Evolutionary conservation across 2,113 vertebrate genomes (phyloP).

Genomic region (Vicugna pacos): DNA sequence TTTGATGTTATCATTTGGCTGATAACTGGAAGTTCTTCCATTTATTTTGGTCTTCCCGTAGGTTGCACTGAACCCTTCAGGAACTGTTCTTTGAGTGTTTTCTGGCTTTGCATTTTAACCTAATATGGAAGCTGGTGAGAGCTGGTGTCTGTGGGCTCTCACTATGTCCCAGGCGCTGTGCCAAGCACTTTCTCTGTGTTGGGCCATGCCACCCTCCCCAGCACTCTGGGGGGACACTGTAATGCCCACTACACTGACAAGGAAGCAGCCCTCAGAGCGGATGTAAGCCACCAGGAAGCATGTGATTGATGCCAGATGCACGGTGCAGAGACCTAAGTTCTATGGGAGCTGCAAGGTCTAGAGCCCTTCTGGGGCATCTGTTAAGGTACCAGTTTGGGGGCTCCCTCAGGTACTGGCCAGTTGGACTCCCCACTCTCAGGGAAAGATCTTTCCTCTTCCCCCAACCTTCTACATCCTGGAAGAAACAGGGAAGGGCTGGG

Average conservation of each 20-base stretch:
- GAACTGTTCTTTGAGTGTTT: not conserved
- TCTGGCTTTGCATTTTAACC: not conserved
- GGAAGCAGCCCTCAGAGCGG: not conserved
- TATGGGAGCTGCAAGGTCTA: not conserved
- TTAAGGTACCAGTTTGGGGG: not conserved
- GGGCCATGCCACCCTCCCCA: not conserved
- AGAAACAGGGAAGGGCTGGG: not conserved
- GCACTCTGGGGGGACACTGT: not conserved
- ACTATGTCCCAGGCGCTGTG: not conserved
- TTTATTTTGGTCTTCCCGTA: not conserved
- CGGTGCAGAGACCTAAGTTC: not conserved
- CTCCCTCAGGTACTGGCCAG: not conserved
- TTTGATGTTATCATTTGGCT: not conserved
- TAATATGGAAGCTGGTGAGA: not conserved
- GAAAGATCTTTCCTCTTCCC: not conserved
- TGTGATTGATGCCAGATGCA: accelerated
- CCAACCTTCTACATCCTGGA: not conserved
- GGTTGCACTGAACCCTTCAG: not conserved
- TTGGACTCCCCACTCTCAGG: not conserved
- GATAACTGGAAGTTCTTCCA: not conserved
- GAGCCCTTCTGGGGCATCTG: not conserved
- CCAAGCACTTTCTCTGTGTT: not conserved
- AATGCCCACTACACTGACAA: not conserved
- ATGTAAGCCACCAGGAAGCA: too few relatives aligned
- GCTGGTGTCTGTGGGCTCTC: not conserved